phyloP scores from a whole-genome alignment of 2,113 vertebrate genomes.

The Chamaea fasciata region DNA sequence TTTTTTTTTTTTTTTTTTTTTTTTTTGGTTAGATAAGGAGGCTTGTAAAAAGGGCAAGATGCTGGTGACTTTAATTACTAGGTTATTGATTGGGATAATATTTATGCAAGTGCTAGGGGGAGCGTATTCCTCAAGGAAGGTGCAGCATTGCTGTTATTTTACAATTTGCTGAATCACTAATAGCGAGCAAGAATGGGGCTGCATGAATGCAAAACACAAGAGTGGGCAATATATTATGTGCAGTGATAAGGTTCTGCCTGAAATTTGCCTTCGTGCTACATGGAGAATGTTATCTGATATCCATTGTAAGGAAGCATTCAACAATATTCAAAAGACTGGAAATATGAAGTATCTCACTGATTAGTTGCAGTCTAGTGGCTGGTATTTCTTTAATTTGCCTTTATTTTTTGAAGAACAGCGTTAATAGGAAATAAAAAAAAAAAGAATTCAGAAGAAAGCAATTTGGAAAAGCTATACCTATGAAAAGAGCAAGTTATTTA shows the following conservation, averaged over 20 bases:
- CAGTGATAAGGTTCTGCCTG: background rate
- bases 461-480: background rate
- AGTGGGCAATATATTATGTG: background rate
- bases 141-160: background rate
- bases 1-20: background rate
- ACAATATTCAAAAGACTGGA: background rate
- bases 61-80: constrained; percentile 32
- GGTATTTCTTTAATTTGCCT: background rate
- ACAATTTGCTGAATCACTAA: constrained; percentile 32
- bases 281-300: background rate
- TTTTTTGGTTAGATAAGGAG: background rate
- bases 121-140: constrained; percentile 2
- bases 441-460: background rate
- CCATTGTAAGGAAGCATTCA: background rate
- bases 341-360: background rate
- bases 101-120: constrained; percentile 26
- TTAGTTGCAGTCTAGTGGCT: background rate
- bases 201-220: background rate
- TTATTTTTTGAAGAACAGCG: background rate
- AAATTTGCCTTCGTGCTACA: background rate
- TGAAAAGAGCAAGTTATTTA: constrained; percentile 3
- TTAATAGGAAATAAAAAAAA: background rate
- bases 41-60: background rate
- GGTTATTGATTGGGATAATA: constrained; percentile 54
- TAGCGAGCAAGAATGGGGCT: background rate